Conservation (phyloP, 2,113 vertebrate species). For the Urocolius indicus region DNA sequence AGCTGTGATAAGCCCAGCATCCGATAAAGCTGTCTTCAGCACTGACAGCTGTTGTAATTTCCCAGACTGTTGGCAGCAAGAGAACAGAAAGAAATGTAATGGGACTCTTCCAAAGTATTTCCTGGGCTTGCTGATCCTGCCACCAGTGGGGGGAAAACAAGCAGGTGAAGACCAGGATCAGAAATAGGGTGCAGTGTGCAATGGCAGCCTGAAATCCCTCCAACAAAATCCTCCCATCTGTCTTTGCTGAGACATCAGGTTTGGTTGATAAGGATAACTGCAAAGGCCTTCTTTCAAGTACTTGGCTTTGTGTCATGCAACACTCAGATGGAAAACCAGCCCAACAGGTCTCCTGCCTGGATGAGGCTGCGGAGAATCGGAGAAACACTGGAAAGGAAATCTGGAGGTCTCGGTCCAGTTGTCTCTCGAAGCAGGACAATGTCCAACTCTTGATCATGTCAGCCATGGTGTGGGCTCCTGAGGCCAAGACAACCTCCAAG, state of each 20-base stretch:
- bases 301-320: background rate
- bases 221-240: background rate
- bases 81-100: background rate
- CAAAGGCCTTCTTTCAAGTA: background rate
- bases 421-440: background rate
- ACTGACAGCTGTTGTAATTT: background rate
- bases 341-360: background rate
- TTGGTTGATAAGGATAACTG: background rate
- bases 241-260: background rate
- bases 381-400: background rate
- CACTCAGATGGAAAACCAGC: background rate
- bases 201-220: background rate
- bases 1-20: background rate
- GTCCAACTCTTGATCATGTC: background rate
- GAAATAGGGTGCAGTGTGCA: background rate
- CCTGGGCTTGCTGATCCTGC: background rate
- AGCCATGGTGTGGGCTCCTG: background rate
- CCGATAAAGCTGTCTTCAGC: slow-evolving; percentile 6
- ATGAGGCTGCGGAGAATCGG: background rate
- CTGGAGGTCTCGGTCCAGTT: background rate
- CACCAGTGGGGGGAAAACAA: background rate
- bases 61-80: background rate
- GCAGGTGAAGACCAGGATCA: background rate
- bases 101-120: background rate
- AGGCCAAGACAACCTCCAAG: background rate